Evolutionary conservation across 2,113 vertebrate species (phyloP), one percentile per base, ranked within the genome.

Genomic region (Chunga burmeisteri): DNA sequence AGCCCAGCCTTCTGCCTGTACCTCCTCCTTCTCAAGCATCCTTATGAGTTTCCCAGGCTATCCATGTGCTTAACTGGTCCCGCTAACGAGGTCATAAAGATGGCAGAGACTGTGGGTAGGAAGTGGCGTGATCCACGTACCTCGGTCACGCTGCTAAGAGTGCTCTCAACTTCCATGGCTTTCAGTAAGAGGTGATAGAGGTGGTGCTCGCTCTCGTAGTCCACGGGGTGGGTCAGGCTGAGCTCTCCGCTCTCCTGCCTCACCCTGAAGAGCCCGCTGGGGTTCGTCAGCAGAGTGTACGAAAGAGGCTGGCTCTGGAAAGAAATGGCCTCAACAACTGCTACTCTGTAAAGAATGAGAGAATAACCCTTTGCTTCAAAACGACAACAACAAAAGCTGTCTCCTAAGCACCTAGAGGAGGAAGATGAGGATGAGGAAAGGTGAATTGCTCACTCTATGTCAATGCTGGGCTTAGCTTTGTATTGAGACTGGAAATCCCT

Each of bases 171-270:
- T 62, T 99, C 99, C 19, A 97, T 95, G 19, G 98, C 98, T 59
- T 98, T 98, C 95, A 99, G 98, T n/a, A 99, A 88, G 93, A 99
- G 97, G 38, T 97, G 98, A 89, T 99, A 98, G 47, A 98, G 97
- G 96, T 98, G 98, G 97, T 98, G 98, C 52, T 98, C 98, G 0
- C 96, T 98, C 98, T 99, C 99, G 0, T 98, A 99, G 97, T 99
- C 99, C 61, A 99, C 98, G 0, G 89, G 13, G 47, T 98, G 96
- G 46, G 98, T 98, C 62, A 99, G 98, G 91, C 98, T 98, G 86
- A 99, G 97, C 20, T 98, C 98, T 1, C 99, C 99, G 0, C 97
- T 99, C 87, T 98, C 98, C 93, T 98, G 98, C 95, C 97, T 97
- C 96, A 99, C 94, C 49, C 91, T 97, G 98, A 99, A 99, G 66